phyloP scores from a whole-genome alignment of 2,888 invertebrate species.

The Mesorhabditis sp. region DNA sequence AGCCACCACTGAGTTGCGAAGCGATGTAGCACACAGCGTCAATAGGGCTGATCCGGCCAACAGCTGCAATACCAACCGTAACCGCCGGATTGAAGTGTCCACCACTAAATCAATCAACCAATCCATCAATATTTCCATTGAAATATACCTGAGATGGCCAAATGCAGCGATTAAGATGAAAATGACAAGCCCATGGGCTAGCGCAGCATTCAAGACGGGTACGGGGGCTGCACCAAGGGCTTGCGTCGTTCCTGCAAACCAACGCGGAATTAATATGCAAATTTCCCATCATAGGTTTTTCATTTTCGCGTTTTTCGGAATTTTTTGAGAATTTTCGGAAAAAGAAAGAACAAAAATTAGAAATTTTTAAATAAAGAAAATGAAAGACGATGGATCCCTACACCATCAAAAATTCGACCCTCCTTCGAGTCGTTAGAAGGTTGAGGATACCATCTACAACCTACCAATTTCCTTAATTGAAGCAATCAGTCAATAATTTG shows the following conservation, averaged over 20 bases:
- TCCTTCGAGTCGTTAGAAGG: too few relatives aligned
- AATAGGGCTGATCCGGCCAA: constrained; percentile 37
- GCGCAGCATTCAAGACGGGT: constrained; percentile 40
- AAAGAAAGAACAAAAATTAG: background rate
- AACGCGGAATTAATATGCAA: too few relatives aligned
- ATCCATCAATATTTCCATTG: background rate
- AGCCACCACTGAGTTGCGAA: constrained; percentile 59
- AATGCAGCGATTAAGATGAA: constrained; percentile 46
- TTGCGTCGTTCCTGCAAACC: constrained; percentile 28
- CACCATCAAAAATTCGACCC: background rate
- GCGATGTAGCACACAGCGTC: constrained; percentile 37
- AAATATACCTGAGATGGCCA: constrained; percentile 32
- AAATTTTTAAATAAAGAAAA: background rate
- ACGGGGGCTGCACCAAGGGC: constrained; percentile 17
- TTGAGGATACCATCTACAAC: background rate
- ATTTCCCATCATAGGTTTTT: background rate
- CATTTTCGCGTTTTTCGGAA: background rate
- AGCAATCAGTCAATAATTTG: background rate
- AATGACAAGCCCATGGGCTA: constrained; percentile 49
- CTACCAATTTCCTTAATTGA: background rate
- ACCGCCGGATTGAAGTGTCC: constrained; percentile 62
- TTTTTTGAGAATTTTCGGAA: too few relatives aligned
- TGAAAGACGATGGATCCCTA: background rate
- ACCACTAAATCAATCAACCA: constrained; percentile 54
- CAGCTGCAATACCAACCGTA: constrained; percentile 55